Percentiles rank a stretch among this genome's conserved stretches.
Evolutionary conservation across 2,113 vertebrate genomes (phyloP).

Genomic region (Gambusia affinis): DNA sequence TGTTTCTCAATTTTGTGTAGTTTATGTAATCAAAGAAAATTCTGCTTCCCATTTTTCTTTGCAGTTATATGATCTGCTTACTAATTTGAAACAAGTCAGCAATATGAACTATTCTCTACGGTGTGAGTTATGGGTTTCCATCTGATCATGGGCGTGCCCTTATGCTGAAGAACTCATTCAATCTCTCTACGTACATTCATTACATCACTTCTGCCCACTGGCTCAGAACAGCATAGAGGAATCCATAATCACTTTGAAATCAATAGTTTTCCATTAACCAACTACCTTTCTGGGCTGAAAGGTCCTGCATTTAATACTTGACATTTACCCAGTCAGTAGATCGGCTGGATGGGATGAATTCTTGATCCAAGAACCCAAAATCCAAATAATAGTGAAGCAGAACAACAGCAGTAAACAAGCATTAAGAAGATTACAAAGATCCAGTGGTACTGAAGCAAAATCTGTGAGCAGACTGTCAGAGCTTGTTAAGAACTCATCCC

Average conservation of each 20-base stretch:
- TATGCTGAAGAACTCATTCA: slow-evolving; percentile 3
- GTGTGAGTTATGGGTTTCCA: slow-evolving; percentile 1
- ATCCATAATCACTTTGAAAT: slow-evolving; percentile 37
- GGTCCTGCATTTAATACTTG: background rate
- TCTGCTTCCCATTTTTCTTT: background rate
- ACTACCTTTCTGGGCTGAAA: slow-evolving; percentile 5
- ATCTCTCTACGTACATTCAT: slow-evolving; percentile 4
- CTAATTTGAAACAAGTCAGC: background rate
- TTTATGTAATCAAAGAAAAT: background rate
- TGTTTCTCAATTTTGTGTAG: background rate
- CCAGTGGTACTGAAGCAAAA: background rate
- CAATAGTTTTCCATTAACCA: slow-evolving; percentile 50
- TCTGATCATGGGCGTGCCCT: slow-evolving; percentile 39
- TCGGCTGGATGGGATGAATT: slow-evolving; percentile 3
- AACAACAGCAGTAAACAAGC: background rate
- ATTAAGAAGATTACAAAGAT: background rate
- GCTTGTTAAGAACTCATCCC: slow-evolving; percentile 19
- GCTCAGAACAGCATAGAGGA: slow-evolving; percentile 15
- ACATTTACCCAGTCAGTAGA: background rate
- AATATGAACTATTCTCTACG: slow-evolving; percentile 1
- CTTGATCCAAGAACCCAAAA: background rate
- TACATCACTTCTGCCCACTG: slow-evolving; percentile 12
- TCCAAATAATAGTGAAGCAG: background rate
- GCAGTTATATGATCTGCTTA: background rate
- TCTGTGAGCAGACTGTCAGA: slow-evolving; percentile 15